Percentiles rank a stretch among this genome's conserved stretches.
These are phyloP conservation scores for Charanyca ferruginea DNA, from an alignment of 2,888 invertebrate species.

Conservation along the genomic window DNA sequence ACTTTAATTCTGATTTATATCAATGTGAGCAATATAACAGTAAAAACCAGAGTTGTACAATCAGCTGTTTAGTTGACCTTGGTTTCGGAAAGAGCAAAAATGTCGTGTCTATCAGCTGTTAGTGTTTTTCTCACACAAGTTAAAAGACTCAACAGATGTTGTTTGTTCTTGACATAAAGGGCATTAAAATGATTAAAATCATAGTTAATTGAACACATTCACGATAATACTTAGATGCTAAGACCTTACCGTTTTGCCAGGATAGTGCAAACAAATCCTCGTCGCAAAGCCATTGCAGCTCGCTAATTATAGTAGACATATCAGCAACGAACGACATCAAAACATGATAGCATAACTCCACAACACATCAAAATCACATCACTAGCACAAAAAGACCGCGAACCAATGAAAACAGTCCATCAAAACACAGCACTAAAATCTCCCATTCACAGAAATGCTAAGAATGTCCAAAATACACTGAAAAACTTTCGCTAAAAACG, in stretches of 20 bases:
- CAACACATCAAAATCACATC: conserved; percentile 81
- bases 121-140: conserved; percentile 3
- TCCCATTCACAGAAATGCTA: conserved; percentile 57
- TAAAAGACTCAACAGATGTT: conserved; percentile 16
- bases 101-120: conserved; percentile 24
- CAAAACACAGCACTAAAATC: conserved; percentile 76
- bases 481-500: conserved; percentile 60
- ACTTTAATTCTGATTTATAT: neutral
- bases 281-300: conserved; percentile 88
- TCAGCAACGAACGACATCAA: conserved; percentile 87
- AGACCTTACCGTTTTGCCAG: conserved; percentile 86
- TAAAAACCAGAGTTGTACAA: neutral
- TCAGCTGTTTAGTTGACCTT: conserved; percentile 43
- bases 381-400: conserved; percentile 79
- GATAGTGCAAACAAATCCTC: conserved; percentile 88
- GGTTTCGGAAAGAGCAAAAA: conserved; percentile 5
- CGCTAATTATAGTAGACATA: conserved; percentile 89
- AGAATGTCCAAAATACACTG: conserved; percentile 61
- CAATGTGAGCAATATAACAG: no score
- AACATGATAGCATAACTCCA: conserved; percentile 82
- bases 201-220: conserved; percentile 2
- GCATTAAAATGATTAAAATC: neutral
- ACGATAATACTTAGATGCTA: neutral
- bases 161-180: conserved; percentile 2
- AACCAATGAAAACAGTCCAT: conserved; percentile 53